Evolutionary conservation across 2,888 invertebrate species (phyloP), one percentile per base, ranked within the genome.

Genomic region (Argyresthia goedartella): DNA sequence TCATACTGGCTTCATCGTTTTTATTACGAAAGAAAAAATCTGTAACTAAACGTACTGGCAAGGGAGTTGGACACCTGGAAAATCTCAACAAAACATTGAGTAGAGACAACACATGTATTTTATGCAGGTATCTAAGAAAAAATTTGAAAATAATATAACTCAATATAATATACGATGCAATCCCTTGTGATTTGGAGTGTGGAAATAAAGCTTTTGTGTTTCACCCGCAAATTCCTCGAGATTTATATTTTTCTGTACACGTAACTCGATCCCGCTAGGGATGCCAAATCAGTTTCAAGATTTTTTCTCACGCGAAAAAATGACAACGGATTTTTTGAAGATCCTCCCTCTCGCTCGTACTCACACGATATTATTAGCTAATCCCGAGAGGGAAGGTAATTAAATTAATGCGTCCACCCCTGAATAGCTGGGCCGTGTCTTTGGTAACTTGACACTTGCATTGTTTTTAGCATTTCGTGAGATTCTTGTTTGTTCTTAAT

Each of bases 251-350:
- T 34, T 43, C 34, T 10, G 13, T 13, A n/a, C 49, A 61, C 63
- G 82, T 70, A 82, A 82, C 80, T 61, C 66, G 73, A 84, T 81
- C 74, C 70, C 84, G 65, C 74, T 60, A 59, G 85, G 85, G 81
- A 81, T 73, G 65, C 65, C 69, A 69, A 84, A 85, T 82, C 82
- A 73, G 74, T 72, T 72, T 74, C 70, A 74, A 76, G 81, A 84
- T 84, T 81, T 82, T 82, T 84, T 86, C 85, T 82, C 85, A 82
- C 84, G 82, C 79, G 81, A 80, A 81, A 85, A 84, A 82, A 77
- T 81, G 80, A 79, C 81, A 75, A 72, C 72, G 69, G 73, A 79
- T 76, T 81, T 81, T 72, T 76, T 81, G 74, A 74, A 74, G 73
- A 58, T 16, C 10, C 9, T 44, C 44, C 10, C 44, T 44, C 44